Base-by-base conservation (phyloP, 1,140 invertebrate genomes). In the Habropoda laboriosa region DNA sequence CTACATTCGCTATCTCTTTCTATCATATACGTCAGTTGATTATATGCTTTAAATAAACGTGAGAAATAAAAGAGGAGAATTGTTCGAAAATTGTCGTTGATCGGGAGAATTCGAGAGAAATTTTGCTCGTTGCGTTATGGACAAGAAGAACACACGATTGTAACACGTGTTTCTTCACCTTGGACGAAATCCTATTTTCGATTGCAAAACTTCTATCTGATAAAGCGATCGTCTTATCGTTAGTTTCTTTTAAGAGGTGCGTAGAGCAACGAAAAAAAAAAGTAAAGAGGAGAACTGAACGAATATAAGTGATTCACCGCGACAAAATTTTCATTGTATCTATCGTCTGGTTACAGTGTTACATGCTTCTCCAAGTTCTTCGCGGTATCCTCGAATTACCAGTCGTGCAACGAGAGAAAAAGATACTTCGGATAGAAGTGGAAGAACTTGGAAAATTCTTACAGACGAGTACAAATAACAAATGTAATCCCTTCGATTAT, bases 401-500 rank as follows among this genome's bases (percentile, higher is more conserved):
- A 49, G 30, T 42, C 6, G 42, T 13, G 27, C 5, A 27, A 3
- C 2, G 7, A 16, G 35, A 18, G 42, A 42, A n/a, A 21, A 63
- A n/a, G 8, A 35, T 30, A 57, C 63, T 27, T 38, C 68, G 60
- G 45, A 55, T 32, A 64, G n/a, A 18, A 49, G n/a, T 21, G 18
- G 45, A 70, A 79, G 76, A 72, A 71, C n/a, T 53, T 58, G 53
- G 32, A 74, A 40, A 47, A 74, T 35, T n/a, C 16, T 8, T 12
- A 38, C 2, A 18, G 16, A 24, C 27, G 30, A 27, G 38, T 24
- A 45, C 40, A 38, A n/a, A 70, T 30, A 73, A 64, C 40, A 13
- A 55, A 53, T 55, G 68, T 70, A 67, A 82, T 82, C 24, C 12
- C 49, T 77, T 42, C 47, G 18, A 51, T 66, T n/a, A n/a, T n/a